Conservation (phyloP, 2,888 invertebrate genomes). For the Muscina levida region DNA sequence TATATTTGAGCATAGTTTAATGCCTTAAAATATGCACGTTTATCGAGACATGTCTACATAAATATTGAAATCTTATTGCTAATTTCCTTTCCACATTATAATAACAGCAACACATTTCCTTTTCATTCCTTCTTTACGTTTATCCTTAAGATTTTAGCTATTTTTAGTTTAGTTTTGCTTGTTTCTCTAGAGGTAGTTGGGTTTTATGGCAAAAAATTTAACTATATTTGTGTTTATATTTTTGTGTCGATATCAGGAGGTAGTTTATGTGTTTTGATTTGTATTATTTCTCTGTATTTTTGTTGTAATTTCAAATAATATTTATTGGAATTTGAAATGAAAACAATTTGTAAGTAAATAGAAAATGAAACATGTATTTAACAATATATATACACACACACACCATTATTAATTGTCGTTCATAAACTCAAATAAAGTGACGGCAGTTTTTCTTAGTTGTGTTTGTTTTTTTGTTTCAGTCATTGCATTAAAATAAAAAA, state of each 20-base stretch:
- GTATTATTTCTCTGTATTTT: not conserved
- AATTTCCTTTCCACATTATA: constrained; percentile 6
- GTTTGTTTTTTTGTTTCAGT: not conserved
- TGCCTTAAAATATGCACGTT: not conserved
- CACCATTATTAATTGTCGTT: constrained; percentile 40
- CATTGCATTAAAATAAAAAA: not conserved
- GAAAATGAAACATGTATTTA: not conserved
- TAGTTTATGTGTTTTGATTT: constrained; percentile 25
- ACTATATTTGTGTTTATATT: constrained; percentile 4
- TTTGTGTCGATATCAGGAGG: constrained; percentile 40
- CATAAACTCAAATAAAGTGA: constrained; percentile 19
- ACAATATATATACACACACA: not conserved
- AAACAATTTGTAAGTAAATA: constrained; percentile 23
- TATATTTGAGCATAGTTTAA: constrained; percentile 4
- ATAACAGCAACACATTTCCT: constrained; percentile 1
- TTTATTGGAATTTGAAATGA: not conserved
- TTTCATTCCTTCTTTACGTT: not conserved
- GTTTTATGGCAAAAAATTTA: constrained; percentile 40
- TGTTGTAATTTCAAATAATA: not conserved
- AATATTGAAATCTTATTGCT: not conserved
- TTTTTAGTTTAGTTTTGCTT: constrained; percentile 5
- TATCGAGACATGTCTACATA: not conserved
- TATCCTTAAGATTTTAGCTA: constrained; percentile 26
- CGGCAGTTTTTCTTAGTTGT: constrained; percentile 1
- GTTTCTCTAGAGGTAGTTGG: constrained; percentile 69